A percentile compares a stretch with the other conserved stretches of the same genome.
Evolutionary conservation across 1,140 invertebrate genomes (phyloP).

Genomic region (Macrostomum lignano): DNA sequence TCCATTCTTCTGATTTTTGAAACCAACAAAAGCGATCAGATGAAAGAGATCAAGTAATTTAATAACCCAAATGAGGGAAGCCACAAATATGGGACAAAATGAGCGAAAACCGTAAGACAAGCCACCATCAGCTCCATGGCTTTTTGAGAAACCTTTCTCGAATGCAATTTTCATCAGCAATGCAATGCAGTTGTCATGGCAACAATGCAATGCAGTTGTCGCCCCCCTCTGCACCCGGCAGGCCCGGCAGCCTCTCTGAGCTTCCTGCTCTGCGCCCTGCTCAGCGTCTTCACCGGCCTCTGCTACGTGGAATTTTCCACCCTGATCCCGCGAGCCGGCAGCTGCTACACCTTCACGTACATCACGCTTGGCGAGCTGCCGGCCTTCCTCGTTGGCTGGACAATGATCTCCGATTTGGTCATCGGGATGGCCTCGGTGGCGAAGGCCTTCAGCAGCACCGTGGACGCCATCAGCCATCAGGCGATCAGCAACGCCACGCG

Average conservation of each 20-base stretch:
- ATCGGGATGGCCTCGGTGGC: constrained; percentile 7
- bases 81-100: no score
- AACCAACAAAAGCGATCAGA: no score
- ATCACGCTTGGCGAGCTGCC: constrained; percentile 8
- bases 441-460: constrained; percentile 9
- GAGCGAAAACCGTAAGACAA: no score
- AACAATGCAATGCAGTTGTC: no score
- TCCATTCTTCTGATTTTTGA: no score
- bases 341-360: constrained; percentile 35
- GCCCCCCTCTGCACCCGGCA: no score
- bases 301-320: constrained; percentile 68
- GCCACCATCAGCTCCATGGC: no score
- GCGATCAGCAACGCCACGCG: constrained; percentile 7
- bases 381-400: constrained; percentile 9
- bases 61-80: no score
- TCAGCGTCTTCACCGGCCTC: constrained; percentile 42
- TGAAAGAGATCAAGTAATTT: no score
- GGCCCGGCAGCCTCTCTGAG: constrained; percentile 46
- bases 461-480: constrained; percentile 7
- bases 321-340: constrained; percentile 52
- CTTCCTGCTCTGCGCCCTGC: constrained; percentile 49
- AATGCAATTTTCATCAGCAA: no score
- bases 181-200: no score
- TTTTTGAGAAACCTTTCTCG: no score
- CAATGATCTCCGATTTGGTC: constrained; percentile 5